Percentiles rank a stretch among this genome's conserved stretches.
Conservation (phyloP, 1,140 invertebrate genomes). For the Streblospio benedicti region DNA sequence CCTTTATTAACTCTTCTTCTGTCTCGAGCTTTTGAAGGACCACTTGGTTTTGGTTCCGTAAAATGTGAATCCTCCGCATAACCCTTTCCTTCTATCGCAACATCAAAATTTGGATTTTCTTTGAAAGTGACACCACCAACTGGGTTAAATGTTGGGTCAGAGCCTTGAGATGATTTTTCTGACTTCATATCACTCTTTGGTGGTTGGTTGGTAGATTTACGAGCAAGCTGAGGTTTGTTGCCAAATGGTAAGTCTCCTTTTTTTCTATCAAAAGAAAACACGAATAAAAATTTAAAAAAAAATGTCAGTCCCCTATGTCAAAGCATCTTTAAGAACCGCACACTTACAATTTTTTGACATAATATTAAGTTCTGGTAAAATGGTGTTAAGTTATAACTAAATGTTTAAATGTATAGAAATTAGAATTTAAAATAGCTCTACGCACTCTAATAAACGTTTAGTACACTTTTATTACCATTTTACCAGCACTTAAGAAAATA, state of each 20-base stretch:
- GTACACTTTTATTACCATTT: no score
- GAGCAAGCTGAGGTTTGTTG: conserved; percentile 29
- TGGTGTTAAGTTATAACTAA: no score
- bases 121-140: conserved; percentile 40
- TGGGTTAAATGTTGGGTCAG: conserved; percentile 36
- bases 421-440: no score
- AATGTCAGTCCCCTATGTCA: neutral
- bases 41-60: conserved; percentile 6
- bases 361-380: no score
- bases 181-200: conserved; percentile 15
- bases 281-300: neutral
- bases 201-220: conserved; percentile 16
- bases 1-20: conserved; percentile 26
- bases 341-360: no score
- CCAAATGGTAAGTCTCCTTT: conserved; percentile 24
- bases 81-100: conserved; percentile 40
- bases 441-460: no score
- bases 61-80: conserved; percentile 33
- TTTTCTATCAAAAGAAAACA: conserved; percentile 24
- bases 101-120: conserved; percentile 39
- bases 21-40: conserved; percentile 4
- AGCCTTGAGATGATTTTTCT: conserved; percentile 22
- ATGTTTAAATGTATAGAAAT: no score
- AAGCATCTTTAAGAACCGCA: no score
- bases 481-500: no score